Evolutionary conservation across 2,888 invertebrate species (phyloP), one percentile per base, ranked within the genome.

Genomic region (Leptarthrus brevirostris): DNA sequence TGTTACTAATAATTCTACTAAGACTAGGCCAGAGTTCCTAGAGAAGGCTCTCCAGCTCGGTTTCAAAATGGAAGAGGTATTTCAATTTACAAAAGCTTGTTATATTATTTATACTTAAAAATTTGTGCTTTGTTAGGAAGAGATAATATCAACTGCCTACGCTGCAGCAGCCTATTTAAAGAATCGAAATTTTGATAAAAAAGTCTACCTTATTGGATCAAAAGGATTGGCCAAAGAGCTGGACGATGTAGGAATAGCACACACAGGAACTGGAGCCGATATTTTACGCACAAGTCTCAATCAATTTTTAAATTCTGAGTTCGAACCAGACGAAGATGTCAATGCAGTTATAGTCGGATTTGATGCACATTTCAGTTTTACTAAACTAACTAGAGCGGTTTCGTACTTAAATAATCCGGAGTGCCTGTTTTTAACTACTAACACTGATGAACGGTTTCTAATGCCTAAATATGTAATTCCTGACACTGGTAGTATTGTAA

Each of bases 321-420:
- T 92, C 61, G 86, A 90, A 54, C 83, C 91, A 47, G 94, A 95
- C 78, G 88, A 90, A 0, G 92, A 94, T 79, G 91, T 98, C 20
- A 95, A 94, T 0, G 98, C 97, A 47, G 98, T 99, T 0, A 88
- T 98, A 22, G 95, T 98, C 44, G 98, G 97, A 1, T 97, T 96
- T 83, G 98, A 99, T 86, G 91, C 92, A 76, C 91, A 97, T 83
- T 91, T 98, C 80, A 95, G 93, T 81, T 97, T 93, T 83, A 90
- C 92, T 0, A 98, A 98, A 86, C 89, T 98, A 81, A 87, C 94
- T 82, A 96, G 95, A 85, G 98, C 98, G 0, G 93, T 94, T 1
- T 92, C 92, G 26, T 98, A 98, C 84, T 88, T 97, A 1, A 89
- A 89, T 22, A 88, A 93, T 79, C 91, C 92, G 0, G 88, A 91